These are phyloP conservation scores for Cyphomyrus plagiostoma DNA, from an alignment of 2,113 vertebrate species.

Conservation along the genomic window DNA sequence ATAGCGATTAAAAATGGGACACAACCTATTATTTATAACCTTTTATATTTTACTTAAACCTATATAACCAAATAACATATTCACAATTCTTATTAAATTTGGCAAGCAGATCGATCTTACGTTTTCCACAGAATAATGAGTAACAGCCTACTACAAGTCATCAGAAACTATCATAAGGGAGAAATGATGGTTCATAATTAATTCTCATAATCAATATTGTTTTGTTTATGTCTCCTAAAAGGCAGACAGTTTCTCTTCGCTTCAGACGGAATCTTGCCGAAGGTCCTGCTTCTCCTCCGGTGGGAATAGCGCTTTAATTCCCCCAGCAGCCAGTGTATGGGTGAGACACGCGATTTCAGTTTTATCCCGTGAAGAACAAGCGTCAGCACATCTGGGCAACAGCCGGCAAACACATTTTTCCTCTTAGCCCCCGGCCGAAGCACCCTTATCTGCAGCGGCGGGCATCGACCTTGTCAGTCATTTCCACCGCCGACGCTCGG, in stretches of 20 bases:
- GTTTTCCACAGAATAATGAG: not conserved
- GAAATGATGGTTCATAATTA: not conserved
- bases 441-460: conserved; percentile 25
- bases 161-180: not conserved
- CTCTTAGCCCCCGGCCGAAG: not conserved
- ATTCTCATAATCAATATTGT: not conserved
- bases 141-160: not conserved
- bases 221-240: not conserved
- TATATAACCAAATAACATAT: not conserved
- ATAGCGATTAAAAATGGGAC: not conserved
- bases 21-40: not conserved
- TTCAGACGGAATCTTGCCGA: not conserved
- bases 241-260: not conserved
- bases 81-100: not conserved
- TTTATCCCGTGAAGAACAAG: not conserved
- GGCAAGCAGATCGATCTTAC: not conserved
- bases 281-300: not conserved
- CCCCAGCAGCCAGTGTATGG: not conserved
- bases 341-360: not conserved
- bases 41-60: not conserved
- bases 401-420: not conserved
- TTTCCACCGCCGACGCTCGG: not conserved
- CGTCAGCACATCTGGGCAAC: not conserved
- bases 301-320: not conserved
- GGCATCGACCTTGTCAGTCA: conserved; percentile 31